phyloP scores from a whole-genome alignment of 2,888 invertebrate species.

The Panopea generosa region DNA sequence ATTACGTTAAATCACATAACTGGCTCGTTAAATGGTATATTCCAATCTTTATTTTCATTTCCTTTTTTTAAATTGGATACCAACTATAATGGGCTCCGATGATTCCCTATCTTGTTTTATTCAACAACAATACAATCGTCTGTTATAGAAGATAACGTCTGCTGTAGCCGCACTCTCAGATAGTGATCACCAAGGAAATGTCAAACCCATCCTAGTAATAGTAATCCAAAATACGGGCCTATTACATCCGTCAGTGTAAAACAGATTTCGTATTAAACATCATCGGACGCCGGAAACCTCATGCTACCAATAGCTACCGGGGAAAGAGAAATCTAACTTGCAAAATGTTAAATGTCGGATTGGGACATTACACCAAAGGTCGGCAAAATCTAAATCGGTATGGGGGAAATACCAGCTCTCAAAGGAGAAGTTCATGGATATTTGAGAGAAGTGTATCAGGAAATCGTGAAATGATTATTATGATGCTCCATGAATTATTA shows the following conservation, averaged over 20 bases:
- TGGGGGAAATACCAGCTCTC: conserved; percentile 40
- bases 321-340: conserved; percentile 33
- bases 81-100: too few species aligned
- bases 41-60: too few species aligned
- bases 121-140: too few species aligned
- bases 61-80: too few species aligned
- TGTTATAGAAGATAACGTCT: too few species aligned
- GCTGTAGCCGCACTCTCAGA: conserved; percentile 5
- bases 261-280: conserved; percentile 1
- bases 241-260: conserved; percentile 1
- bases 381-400: conserved; percentile 49
- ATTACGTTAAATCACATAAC: too few species aligned
- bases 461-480: conserved; percentile 47
- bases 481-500: conserved; percentile 24
- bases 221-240: not conserved
- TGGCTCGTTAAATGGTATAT: too few species aligned
- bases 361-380: conserved; percentile 58
- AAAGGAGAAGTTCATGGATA: not conserved
- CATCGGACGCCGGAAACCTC: not conserved
- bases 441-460: conserved; percentile 31
- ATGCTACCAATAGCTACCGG: not conserved
- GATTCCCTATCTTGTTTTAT: too few species aligned
- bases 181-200: conserved; percentile 5
- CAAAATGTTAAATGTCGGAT: conserved; percentile 52
- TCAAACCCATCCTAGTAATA: conserved; percentile 10